Evolutionary conservation across 2,888 invertebrate species (phyloP).

Genomic region (Diachrysia chrysitis): DNA sequence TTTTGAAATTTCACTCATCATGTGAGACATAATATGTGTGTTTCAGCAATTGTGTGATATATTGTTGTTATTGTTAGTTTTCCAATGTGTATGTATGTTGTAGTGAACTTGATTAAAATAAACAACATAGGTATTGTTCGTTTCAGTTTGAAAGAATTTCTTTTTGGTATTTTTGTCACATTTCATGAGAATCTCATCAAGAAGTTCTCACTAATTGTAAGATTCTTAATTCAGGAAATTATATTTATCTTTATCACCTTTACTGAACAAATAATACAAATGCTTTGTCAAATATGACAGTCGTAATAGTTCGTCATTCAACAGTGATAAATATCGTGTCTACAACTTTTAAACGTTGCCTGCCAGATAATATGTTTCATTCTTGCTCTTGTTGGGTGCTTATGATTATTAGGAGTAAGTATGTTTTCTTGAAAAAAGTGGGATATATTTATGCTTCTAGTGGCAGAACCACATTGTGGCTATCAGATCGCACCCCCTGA

Average conservation of each 20-base stretch:
- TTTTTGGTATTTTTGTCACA: neutral
- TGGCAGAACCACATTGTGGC: too few relatives aligned
- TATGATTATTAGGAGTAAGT: too few relatives aligned
- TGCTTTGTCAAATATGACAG: neutral
- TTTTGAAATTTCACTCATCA: too few relatives aligned
- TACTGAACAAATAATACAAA: neutral
- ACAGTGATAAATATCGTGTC: neutral
- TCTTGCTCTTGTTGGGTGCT: too few relatives aligned
- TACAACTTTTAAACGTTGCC: too few relatives aligned
- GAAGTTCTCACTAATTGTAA: neutral
- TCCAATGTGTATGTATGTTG: neutral
- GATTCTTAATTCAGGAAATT: neutral
- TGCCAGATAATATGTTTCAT: too few relatives aligned
- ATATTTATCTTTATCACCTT: neutral
- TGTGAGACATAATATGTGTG: too few relatives aligned
- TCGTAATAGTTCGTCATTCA: neutral
- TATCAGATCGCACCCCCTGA: too few relatives aligned
- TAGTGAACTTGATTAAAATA: neutral
- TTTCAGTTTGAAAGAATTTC: neutral
- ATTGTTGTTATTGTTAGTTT: neutral
- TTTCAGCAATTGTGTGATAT: neutral
- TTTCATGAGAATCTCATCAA: neutral
- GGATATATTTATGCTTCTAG: too few relatives aligned
- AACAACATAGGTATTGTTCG: neutral
- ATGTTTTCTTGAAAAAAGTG: too few relatives aligned